These are phyloP conservation scores for Emys orbicularis DNA, from an alignment of 2,797 vertebrate species.

Conservation along the genomic window DNA sequence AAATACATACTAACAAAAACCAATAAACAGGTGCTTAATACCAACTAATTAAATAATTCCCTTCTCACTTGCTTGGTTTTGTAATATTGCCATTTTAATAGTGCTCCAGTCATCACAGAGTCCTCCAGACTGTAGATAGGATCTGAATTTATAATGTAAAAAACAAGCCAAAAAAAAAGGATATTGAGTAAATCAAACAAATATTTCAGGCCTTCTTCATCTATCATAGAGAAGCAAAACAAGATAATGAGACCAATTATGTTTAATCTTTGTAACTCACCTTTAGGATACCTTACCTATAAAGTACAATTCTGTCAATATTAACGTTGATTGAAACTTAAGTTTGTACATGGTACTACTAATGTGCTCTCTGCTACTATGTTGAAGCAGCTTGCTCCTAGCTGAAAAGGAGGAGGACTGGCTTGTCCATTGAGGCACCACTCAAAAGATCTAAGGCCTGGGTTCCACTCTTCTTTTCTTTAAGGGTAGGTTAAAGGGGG, in stretches of 20 bases:
- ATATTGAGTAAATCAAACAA: neutral
- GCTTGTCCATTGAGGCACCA: neutral
- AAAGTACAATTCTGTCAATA: neutral
- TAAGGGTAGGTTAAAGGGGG: neutral
- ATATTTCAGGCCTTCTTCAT: neutral
- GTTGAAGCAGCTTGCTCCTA: neutral
- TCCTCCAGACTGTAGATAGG: neutral
- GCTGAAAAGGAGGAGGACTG: neutral
- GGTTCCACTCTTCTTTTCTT: neutral
- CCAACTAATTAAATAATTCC: neutral
- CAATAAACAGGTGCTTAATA: neutral
- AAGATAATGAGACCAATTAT: neutral
- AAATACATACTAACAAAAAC: neutral
- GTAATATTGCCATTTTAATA: neutral
- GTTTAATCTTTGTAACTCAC: neutral
- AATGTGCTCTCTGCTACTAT: neutral
- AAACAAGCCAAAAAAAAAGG: neutral
- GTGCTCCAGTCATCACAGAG: neutral
- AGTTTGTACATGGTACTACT: neutral
- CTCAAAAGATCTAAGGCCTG: neutral
- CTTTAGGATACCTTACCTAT: neutral
- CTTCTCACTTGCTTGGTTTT: neutral
- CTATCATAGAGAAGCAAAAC: neutral
- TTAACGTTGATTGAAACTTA: neutral
- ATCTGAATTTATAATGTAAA: neutral